Conservation (phyloP, 2,888 invertebrate genomes). For the Rosalia funebris region DNA sequence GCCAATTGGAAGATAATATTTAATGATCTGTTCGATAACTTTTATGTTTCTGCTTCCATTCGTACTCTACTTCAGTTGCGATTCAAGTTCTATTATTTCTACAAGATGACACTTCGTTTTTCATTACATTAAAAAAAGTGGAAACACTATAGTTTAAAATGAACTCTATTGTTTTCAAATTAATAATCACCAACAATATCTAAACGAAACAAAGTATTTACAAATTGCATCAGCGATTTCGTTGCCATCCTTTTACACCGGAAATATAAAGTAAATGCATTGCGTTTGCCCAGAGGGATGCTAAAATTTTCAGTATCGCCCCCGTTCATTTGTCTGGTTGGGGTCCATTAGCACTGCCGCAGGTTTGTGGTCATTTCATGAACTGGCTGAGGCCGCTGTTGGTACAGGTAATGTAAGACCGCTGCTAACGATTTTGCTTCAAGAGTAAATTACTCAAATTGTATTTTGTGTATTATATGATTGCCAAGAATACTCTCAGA, state of each 20-base stretch:
- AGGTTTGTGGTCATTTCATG: constrained; percentile 37
- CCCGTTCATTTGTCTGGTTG: constrained; percentile 22
- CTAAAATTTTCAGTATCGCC: constrained; percentile 31
- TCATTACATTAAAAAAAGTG: no score
- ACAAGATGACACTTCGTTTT: no score
- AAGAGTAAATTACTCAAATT: constrained; percentile 30
- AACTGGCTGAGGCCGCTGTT: constrained; percentile 31
- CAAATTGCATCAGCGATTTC: constrained; percentile 16
- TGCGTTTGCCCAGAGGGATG: constrained; percentile 12
- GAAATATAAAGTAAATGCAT: constrained; percentile 26
- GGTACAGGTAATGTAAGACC: constrained; percentile 36
- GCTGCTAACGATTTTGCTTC: constrained; percentile 31
- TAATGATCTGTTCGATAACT: no score
- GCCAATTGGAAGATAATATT: no score
- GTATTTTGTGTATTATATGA: background rate
- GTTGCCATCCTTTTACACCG: constrained; percentile 12
- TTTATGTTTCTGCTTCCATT: no score
- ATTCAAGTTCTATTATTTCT: no score
- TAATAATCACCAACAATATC: background rate
- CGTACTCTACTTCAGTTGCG: no score
- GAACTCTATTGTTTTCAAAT: background rate
- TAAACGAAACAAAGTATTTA: constrained; percentile 17
- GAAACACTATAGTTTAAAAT: no score
- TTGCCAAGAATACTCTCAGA: no score
- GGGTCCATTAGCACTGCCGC: constrained; percentile 37